These are phyloP conservation scores for Axis porcinus DNA, from an alignment of 2,113 vertebrate genomes.

Conservation along the genomic window DNA sequence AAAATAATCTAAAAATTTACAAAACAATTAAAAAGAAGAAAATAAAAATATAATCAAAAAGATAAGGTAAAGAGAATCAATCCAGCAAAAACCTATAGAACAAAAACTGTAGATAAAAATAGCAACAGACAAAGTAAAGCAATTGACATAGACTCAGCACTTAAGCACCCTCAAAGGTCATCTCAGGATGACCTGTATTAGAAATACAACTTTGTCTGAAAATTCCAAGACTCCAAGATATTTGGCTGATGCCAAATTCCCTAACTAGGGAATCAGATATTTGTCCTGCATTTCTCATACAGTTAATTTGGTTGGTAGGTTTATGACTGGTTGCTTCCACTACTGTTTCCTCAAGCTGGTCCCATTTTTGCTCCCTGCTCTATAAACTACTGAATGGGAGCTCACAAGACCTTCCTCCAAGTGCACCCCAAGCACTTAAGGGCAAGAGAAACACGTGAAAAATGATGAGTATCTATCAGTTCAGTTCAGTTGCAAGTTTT, in stretches of 20 bases:
- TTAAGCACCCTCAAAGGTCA: not conserved
- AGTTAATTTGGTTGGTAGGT: not conserved
- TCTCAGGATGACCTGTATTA: not conserved
- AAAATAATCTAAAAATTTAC: not conserved
- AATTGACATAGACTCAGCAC: not conserved
- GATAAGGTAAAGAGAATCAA: not conserved
- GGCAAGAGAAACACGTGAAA: not conserved
- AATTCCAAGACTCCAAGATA: not conserved
- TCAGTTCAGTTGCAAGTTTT: too few species aligned
- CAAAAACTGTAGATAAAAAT: not conserved
- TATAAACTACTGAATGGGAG: not conserved
- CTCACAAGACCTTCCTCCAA: not conserved
- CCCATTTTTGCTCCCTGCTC: not conserved
- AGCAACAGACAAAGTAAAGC: not conserved
- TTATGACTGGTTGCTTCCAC: not conserved
- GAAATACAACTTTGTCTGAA: not conserved
- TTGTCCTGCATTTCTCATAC: not conserved
- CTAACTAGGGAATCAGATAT: not conserved
- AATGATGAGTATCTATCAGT: not conserved
- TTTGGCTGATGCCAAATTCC: not conserved
- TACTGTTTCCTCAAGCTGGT: not conserved
- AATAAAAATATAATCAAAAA: not conserved
- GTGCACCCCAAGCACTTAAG: not conserved
- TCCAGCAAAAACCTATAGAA: not conserved
- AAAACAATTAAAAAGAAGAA: not conserved